Evolutionary conservation across 2,113 vertebrate species (phyloP).

Genomic region (Alethe castanea): DNA sequence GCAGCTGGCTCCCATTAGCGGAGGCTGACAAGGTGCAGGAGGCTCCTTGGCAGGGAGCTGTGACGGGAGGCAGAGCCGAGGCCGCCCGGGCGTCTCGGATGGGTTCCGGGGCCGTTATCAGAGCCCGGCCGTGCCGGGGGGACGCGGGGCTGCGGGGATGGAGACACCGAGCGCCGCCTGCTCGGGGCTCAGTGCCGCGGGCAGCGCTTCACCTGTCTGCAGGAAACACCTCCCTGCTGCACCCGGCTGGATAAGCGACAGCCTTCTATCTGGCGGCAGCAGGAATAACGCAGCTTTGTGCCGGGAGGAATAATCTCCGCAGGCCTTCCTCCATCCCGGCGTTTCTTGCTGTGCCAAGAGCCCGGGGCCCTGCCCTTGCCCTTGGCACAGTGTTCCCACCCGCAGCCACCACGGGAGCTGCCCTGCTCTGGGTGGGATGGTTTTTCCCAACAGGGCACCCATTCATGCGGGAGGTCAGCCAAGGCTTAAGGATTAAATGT

Average conservation of each 20-base stretch:
- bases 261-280: not conserved
- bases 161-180: accelerated
- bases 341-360: not conserved
- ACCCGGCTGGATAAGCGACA: not conserved
- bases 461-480: not conserved
- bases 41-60: constrained; percentile 74
- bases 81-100: constrained; percentile 64
- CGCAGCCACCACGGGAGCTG: accelerated
- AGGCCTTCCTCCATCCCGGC: not conserved
- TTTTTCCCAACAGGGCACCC: not conserved
- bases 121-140: not conserved
- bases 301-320: not conserved
- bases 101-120: constrained; percentile 76
- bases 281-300: not conserved
- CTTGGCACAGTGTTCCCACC: not conserved
- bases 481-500: not conserved
- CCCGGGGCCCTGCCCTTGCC: not conserved
- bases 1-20: constrained; percentile 73
- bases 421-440: not conserved
- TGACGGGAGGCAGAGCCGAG: constrained; percentile 77
- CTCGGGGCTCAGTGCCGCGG: accelerated
- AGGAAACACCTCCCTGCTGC: not conserved
- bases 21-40: constrained; percentile 73
- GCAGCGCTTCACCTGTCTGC: not conserved
- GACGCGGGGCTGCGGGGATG: not conserved